A percentile compares a stretch with the other conserved stretches of the same genome.
Conservation (phyloP, 2,888 invertebrate genomes). For the Nomada fucata region DNA sequence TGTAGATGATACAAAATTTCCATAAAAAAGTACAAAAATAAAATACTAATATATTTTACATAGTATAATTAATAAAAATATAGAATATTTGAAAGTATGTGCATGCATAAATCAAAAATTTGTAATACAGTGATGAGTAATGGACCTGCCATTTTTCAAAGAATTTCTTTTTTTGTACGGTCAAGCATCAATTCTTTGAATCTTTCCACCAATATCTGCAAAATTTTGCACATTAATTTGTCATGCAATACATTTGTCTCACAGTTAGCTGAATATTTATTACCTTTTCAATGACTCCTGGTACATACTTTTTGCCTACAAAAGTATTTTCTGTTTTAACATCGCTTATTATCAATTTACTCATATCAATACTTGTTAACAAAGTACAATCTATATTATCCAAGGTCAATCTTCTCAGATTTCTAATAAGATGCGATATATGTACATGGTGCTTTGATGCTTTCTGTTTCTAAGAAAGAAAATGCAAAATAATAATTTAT, state of each 20-base stretch:
- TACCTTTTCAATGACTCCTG: slow-evolving; percentile 9
- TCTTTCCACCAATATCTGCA: slow-evolving; percentile 10
- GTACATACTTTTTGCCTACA: background rate
- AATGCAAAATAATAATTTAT: background rate
- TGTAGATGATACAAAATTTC: background rate
- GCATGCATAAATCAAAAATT: no score
- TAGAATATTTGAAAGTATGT: background rate
- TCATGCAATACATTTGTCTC: background rate
- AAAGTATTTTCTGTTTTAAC: background rate
- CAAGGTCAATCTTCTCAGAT: slow-evolving; percentile 11
- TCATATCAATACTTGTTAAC: slow-evolving; percentile 6
- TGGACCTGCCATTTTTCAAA: background rate
- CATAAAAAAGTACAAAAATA: slow-evolving; percentile 8
- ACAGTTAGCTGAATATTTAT: background rate
- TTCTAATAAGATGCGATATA: background rate
- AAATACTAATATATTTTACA: background rate
- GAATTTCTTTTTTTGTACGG: background rate
- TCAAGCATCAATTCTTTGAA: slow-evolving; percentile 2
- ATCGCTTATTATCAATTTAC: slow-evolving; percentile 16
- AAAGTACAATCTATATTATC: background rate
- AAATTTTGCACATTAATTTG: slow-evolving; percentile 4
- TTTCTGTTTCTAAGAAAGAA: background rate
- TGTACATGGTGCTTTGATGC: background rate
- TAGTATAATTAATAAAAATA: background rate
- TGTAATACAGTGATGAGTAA: background rate